Evolutionary conservation across 1,140 invertebrate genomes (phyloP).

Genomic region (Daktulosphaira vitifoliae): DNA sequence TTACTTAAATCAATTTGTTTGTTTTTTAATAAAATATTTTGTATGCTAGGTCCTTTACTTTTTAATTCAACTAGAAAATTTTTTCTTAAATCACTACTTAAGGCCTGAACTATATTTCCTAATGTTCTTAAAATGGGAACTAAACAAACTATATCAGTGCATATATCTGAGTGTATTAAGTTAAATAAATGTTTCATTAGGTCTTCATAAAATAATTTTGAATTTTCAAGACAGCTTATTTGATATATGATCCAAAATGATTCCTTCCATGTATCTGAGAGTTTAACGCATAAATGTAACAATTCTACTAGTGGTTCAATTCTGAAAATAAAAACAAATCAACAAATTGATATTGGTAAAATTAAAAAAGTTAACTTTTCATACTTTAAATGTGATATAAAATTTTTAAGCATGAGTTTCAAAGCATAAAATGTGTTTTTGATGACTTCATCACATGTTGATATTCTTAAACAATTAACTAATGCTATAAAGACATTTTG

Average conservation of each 20-base stretch:
- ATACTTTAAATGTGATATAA: neutral
- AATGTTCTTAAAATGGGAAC: conserved; percentile 24
- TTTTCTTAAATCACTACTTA: neutral
- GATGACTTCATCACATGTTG: conserved; percentile 15
- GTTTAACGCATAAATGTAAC: neutral
- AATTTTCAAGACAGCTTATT: neutral
- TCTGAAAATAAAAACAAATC: neutral
- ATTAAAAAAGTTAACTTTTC: neutral
- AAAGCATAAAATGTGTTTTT: conserved; percentile 18
- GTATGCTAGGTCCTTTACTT: neutral
- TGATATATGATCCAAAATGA: conserved; percentile 26
- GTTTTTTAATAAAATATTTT: conserved; percentile 10
- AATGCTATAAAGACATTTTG: conserved; percentile 3
- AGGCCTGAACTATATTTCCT: neutral
- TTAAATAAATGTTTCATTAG: neutral
- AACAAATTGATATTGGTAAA: neutral
- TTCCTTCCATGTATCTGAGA: neutral
- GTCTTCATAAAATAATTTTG: neutral
- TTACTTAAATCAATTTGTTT: neutral
- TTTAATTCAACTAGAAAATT: neutral
- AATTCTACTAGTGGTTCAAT: neutral
- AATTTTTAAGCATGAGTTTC: conserved; percentile 25
- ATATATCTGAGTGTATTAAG: neutral
- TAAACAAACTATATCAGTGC: conserved; percentile 7
- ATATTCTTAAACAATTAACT: conserved; percentile 1